phyloP scores from a whole-genome alignment of 2,888 invertebrate species.

The Hydroisotoma schaefferi region DNA sequence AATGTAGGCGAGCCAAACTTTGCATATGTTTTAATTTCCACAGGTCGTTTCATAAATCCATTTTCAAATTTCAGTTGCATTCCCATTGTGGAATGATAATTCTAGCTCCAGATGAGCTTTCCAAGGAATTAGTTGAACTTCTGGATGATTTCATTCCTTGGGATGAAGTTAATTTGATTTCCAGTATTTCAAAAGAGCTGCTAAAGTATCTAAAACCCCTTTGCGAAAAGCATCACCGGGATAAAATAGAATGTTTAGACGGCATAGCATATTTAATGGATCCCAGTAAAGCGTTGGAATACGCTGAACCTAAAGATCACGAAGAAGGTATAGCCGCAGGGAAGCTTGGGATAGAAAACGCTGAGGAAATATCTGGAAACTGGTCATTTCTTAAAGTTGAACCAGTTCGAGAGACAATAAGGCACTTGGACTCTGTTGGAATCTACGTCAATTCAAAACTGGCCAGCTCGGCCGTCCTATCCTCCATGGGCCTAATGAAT shows the following conservation, averaged over 20 bases:
- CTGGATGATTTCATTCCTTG: not conserved
- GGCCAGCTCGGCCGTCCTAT: not conserved
- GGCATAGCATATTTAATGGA: no score
- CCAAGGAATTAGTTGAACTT: not conserved
- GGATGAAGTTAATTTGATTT: not conserved
- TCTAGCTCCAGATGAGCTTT: not conserved
- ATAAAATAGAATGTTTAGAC: no score
- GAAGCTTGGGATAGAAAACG: not conserved
- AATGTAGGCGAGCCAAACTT: not conserved
- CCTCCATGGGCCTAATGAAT: slow-evolving; percentile 1
- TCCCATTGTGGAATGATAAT: not conserved
- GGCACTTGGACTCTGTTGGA: not conserved
- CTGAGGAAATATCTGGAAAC: not conserved
- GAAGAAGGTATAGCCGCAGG: not conserved
- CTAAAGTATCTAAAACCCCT: no score
- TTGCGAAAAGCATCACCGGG: no score
- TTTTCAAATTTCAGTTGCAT: not conserved
- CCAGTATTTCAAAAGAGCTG: not conserved
- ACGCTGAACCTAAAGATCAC: not conserved
- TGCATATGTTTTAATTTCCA: not conserved
- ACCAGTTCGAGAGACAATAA: not conserved
- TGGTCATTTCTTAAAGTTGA: no score
- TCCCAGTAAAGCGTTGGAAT: no score
- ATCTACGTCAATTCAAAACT: not conserved
- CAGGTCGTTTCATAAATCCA: not conserved